Percentiles rank a stretch among this genome's conserved stretches.
phyloP scores from a whole-genome alignment of 2,113 vertebrate genomes.

The Petromus typicus region DNA sequence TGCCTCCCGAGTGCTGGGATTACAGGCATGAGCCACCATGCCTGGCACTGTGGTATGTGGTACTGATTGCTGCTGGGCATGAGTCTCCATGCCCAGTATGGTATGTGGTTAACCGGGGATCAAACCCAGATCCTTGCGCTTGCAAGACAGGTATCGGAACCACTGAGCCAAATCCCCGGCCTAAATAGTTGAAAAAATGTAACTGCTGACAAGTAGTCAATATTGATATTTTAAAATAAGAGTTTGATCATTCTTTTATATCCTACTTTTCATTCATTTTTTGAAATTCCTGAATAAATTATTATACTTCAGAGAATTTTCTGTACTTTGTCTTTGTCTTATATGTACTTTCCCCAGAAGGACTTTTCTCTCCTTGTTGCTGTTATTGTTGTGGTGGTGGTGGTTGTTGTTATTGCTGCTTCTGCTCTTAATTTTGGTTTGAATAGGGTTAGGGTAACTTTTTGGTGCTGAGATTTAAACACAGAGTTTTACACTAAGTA shows the following conservation, averaged over 20 bases:
- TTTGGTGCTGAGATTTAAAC: neutral
- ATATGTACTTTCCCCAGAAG: neutral
- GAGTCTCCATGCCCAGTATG: too few species aligned
- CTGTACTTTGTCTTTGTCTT: neutral
- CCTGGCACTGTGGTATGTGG: too few species aligned
- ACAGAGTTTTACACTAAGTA: neutral
- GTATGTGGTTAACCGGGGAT: too few species aligned
- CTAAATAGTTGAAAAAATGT: neutral
- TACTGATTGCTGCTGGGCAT: too few species aligned
- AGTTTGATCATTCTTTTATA: neutral
- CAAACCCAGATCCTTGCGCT: too few species aligned
- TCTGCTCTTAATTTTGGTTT: neutral
- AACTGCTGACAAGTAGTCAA: neutral
- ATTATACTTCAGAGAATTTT: neutral
- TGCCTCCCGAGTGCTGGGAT: too few species aligned
- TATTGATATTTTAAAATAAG: slow-evolving; percentile 42
- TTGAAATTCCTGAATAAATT: neutral
- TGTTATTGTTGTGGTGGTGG: too few species aligned
- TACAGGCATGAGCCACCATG: too few species aligned
- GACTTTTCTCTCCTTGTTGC: too few species aligned
- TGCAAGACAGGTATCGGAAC: too few species aligned
- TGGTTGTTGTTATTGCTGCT: neutral
- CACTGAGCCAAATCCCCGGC: too few species aligned
- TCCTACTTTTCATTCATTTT: neutral
- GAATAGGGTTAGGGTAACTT: neutral